Conservation (phyloP, 2,113 vertebrate species). For the Bufo gargarizans region DNA sequence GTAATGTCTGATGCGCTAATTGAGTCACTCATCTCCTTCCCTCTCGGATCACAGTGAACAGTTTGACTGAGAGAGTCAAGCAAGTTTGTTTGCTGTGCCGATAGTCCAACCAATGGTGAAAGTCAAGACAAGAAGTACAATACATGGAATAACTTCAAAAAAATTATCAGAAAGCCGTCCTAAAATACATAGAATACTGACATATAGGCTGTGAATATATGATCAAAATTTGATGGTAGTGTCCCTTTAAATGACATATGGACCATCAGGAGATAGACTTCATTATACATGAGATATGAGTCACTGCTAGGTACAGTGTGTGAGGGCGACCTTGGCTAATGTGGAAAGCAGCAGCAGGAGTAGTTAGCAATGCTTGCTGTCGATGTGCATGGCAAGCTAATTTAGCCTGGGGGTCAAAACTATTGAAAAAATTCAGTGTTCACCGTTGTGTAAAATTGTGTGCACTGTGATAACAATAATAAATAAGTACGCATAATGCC, state of each 20-base stretch:
- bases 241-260: neutral
- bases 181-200: too few species aligned
- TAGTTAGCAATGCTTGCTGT: neutral
- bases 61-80: too few species aligned
- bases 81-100: too few species aligned
- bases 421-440: conserved; percentile 16
- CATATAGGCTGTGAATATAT: too few species aligned
- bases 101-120: too few species aligned
- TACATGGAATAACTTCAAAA: too few species aligned
- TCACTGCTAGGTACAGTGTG: neutral
- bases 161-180: too few species aligned
- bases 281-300: neutral
- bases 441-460: conserved; percentile 31
- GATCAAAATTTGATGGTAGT: too few species aligned
- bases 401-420: conserved; percentile 21
- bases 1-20: too few species aligned
- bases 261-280: neutral
- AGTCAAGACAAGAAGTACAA: too few species aligned
- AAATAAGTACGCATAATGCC: conserved; percentile 3
- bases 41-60: too few species aligned
- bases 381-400: neutral
- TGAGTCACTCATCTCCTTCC: too few species aligned
- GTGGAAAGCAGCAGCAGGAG: conserved; percentile 4
- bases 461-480: conserved; percentile 21
- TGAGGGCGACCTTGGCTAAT: neutral